Evolutionary conservation across 2,113 vertebrate genomes (phyloP).

Genomic region (Marcusenius ussheri): DNA sequence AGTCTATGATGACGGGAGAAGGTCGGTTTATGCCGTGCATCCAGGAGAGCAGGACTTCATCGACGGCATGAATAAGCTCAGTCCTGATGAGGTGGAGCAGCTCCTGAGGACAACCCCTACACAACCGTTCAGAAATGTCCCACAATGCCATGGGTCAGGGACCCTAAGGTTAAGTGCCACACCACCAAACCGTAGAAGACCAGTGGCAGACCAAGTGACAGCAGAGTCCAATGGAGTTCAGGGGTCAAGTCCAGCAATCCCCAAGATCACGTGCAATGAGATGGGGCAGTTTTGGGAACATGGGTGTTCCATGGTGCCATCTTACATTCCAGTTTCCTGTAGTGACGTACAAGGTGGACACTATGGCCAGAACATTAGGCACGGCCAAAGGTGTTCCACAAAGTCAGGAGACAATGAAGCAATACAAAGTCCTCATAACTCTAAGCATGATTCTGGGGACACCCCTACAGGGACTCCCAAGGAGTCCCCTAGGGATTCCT

Average conservation of each 20-base stretch:
- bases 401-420: neutral
- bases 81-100: slow-evolving; percentile 72
- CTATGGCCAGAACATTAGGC: neutral
- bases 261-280: slow-evolving; percentile 31
- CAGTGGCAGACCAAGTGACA: slow-evolving; percentile 46
- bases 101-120: slow-evolving; percentile 67
- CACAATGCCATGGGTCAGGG: slow-evolving; percentile 64
- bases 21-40: slow-evolving; percentile 67
- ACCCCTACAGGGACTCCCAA: neutral
- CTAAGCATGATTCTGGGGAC: slow-evolving; percentile 37
- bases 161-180: slow-evolving; percentile 63
- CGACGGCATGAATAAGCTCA: slow-evolving; percentile 60
- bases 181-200: slow-evolving; percentile 41
- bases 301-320: no score
- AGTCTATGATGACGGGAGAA: slow-evolving; percentile 74
- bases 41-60: slow-evolving; percentile 38
- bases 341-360: neutral
- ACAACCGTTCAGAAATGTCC: slow-evolving; percentile 59
- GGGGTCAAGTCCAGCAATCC: slow-evolving; percentile 27
- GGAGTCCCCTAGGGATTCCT: slow-evolving; percentile 6
- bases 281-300: neutral
- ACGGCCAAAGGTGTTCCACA: neutral
- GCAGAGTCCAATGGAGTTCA: slow-evolving; percentile 38
- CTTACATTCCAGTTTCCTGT: neutral
- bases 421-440: neutral